Evolutionary conservation across 2,113 vertebrate genomes (phyloP), one percentile per base, ranked within the genome.

Genomic region (Colistium nudipinnis): DNA sequence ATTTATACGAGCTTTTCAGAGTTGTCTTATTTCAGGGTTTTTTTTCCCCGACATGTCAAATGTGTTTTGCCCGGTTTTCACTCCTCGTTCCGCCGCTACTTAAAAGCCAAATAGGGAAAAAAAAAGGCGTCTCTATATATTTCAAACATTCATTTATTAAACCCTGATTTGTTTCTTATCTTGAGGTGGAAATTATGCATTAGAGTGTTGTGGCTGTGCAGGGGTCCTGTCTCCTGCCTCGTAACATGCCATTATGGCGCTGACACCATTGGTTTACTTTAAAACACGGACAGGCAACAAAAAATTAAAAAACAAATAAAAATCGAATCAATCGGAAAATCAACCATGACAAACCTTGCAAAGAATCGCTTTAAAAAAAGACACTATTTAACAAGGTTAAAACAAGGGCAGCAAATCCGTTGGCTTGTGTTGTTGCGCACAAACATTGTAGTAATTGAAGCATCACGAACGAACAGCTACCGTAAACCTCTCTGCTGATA

Each of bases 31-130:
- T 60, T 28, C 4, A 54, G 47, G 22, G 24, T 44, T 75, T 76
- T 54, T 36, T 44, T 72, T 69, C 20, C 62, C 51, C 45, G 43
- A 67, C 65, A 64, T 77, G 49, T 69, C 64, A 48, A 43, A 53
- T 30, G 47, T 57, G 54, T 76, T 62, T 39, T 70, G 56, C 38
- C 60, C 68, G 62, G 48, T 45, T 67, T 54, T 45, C 47, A 27
- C 55, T 67, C 67, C 66, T 62, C 54, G 49, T 57, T 33, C 51
- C 2, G 3, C 41, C 38, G 54, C 13, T 33, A 24, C 20, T 22
- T 41, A 9, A 44, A 77, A 70, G 30, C 41, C 24, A 20, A 38
- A 48, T 11, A 47, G 53, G 6, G n/a, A n/a, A 65, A 49, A 44
- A 68, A 31, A 9, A 45, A 59, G 12, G 13, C 38, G 60, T 28